These are phyloP conservation scores for Acanthosepion lycidas DNA, from an alignment of 2,888 invertebrate genomes.

Conservation along the genomic window DNA sequence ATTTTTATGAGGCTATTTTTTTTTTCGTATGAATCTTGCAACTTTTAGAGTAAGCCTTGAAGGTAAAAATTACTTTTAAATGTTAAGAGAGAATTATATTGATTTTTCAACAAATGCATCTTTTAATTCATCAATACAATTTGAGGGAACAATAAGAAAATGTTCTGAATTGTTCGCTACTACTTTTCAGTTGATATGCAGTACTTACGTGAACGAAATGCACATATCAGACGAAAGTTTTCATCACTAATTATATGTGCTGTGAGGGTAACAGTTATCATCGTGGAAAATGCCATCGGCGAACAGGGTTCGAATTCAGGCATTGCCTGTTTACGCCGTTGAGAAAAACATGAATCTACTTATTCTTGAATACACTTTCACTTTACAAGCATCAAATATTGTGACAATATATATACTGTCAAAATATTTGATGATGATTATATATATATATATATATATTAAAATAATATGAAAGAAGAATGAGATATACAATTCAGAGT, in stretches of 20 bases:
- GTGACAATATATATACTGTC: no score
- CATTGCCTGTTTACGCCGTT: no score
- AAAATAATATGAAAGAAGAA: no score
- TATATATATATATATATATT: no score
- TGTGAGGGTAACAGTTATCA: no score
- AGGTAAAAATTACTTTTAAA: background rate
- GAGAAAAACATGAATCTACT: no score
- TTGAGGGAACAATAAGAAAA: background rate
- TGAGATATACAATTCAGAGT: no score
- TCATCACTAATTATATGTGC: background rate
- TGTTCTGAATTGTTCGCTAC: background rate
- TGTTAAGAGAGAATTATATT: background rate
- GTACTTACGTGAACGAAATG: background rate
- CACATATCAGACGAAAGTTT: background rate
- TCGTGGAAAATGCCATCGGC: no score
- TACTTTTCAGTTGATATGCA: background rate
- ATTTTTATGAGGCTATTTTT: background rate
- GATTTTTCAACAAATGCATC: background rate
- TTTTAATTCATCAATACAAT: slow-evolving; percentile 16
- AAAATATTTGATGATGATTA: no score
- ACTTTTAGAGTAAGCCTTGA: background rate
- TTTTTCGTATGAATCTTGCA: background rate
- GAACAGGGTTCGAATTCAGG: no score
- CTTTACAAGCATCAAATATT: no score
- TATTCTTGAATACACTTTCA: no score